phyloP scores from a whole-genome alignment of 2,888 invertebrate species.

The Dynastes grantii region DNA sequence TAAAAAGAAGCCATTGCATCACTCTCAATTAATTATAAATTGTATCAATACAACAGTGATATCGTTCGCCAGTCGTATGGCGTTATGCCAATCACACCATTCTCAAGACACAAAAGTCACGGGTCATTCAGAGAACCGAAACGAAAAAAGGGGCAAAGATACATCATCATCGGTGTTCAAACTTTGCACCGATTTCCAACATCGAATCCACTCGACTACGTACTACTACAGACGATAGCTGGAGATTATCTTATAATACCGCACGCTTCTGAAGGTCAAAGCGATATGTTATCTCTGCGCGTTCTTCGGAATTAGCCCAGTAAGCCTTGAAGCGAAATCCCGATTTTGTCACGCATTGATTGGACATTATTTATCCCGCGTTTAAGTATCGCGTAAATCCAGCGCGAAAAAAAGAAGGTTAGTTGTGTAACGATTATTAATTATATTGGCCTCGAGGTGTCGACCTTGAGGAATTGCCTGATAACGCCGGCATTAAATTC shows the following conservation, averaged over 20 bases:
- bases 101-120: not conserved
- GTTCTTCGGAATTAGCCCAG: not conserved
- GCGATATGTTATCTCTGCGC: not conserved
- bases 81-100: constrained; percentile 16
- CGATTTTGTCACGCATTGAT: no score
- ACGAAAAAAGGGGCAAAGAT: not conserved
- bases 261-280: not conserved
- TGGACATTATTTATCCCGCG: no score
- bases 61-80: not conserved
- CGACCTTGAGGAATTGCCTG: no score
- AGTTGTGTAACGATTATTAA: no score
- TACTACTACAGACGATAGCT: not conserved
- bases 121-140: constrained; percentile 13
- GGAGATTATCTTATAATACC: not conserved
- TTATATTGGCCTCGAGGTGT: no score
- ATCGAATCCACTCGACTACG: not conserved
- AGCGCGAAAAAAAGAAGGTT: no score
- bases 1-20: not conserved
- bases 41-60: not conserved
- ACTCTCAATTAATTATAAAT: constrained; percentile 1
- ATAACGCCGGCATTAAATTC: no score
- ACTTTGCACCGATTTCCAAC: not conserved
- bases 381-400: no score
- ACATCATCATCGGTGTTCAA: not conserved
- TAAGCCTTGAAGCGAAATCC: no score